Conservation (phyloP, 2,888 invertebrate genomes). For the Ptychoptera albimana region DNA sequence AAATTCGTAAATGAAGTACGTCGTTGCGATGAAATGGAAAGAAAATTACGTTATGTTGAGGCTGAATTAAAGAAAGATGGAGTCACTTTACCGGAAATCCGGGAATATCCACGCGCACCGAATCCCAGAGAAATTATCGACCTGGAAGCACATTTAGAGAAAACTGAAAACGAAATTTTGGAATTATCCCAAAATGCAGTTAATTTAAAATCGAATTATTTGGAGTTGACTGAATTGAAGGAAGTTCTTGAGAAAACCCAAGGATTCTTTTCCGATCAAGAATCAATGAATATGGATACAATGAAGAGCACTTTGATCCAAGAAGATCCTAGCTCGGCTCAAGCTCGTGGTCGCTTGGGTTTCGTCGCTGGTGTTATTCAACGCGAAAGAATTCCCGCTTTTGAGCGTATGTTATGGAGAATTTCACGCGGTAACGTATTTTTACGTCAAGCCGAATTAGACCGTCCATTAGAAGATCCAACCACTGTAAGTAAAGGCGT, state of each 20-base stretch:
- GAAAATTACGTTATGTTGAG: constrained; percentile 74
- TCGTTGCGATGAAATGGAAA: constrained; percentile 83
- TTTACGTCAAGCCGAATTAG: constrained; percentile 69
- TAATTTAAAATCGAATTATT: constrained; percentile 71
- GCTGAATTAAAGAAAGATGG: constrained; percentile 71
- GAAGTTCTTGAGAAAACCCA: constrained; percentile 84
- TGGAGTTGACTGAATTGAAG: constrained; percentile 72
- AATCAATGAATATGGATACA: constrained; percentile 7
- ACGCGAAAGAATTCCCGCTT: constrained; percentile 72
- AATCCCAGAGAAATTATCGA: constrained; percentile 77
- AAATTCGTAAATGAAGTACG: constrained; percentile 85
- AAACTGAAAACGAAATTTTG: constrained; percentile 78
- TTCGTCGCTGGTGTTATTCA: constrained; percentile 90
- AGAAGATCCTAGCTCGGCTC: constrained; percentile 7
- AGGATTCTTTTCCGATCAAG: constrained; percentile 9
- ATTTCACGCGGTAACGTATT: constrained; percentile 88
- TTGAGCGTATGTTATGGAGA: constrained; percentile 87
- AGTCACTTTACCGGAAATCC: constrained; percentile 57
- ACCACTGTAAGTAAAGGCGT: constrained; percentile 32
- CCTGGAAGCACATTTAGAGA: constrained; percentile 80
- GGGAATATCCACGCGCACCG: constrained; percentile 58
- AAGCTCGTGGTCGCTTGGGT: constrained; percentile 39
- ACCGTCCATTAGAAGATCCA: constrained; percentile 69
- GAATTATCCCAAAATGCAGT: constrained; percentile 84
- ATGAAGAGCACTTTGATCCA: constrained; percentile 47